These are phyloP conservation scores for Caenorhabditis imperialis DNA, from an alignment of 2,888 invertebrate species.

Conservation along the genomic window DNA sequence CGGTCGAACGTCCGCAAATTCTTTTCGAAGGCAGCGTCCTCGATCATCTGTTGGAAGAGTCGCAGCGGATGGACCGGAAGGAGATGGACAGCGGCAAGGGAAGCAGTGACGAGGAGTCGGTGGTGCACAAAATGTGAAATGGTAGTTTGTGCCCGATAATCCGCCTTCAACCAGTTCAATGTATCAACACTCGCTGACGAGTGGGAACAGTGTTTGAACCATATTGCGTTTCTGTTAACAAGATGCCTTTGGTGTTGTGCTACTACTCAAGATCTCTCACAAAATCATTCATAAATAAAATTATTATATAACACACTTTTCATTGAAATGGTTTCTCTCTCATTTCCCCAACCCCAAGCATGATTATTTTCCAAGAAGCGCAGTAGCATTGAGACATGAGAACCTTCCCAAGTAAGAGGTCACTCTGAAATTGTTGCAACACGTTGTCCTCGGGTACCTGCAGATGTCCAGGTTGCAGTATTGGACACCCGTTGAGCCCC, in stretches of 20 bases:
- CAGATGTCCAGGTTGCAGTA: slow-evolving; percentile 66
- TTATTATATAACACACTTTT: neutral
- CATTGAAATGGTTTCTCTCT: neutral
- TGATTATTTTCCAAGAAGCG: neutral
- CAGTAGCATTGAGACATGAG: slow-evolving; percentile 37
- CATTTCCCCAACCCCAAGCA: neutral
- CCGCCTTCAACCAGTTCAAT: slow-evolving; percentile 24
- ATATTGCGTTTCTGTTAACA: slow-evolving; percentile 20
- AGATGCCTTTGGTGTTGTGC: neutral
- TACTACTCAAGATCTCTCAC: slow-evolving; percentile 34
- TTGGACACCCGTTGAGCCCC: slow-evolving; percentile 57
- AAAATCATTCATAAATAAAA: slow-evolving; percentile 10
- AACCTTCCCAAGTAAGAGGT: slow-evolving; percentile 42
- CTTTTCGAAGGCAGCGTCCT: slow-evolving; percentile 35
- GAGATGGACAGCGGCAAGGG: slow-evolving; percentile 53
- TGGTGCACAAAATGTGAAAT: slow-evolving; percentile 34
- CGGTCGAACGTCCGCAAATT: slow-evolving; percentile 25
- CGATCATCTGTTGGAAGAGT: slow-evolving; percentile 42
- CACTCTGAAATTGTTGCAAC: slow-evolving; percentile 61
- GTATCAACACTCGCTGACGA: too few relatives aligned
- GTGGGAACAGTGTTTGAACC: slow-evolving; percentile 10
- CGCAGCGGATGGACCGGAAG: slow-evolving; percentile 14
- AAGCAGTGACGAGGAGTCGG: slow-evolving; percentile 38
- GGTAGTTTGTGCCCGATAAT: slow-evolving; percentile 17
- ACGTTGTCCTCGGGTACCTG: slow-evolving; percentile 59